Conservation (phyloP, 2,888 invertebrate genomes). For the Lasioglossum figueresi region DNA sequence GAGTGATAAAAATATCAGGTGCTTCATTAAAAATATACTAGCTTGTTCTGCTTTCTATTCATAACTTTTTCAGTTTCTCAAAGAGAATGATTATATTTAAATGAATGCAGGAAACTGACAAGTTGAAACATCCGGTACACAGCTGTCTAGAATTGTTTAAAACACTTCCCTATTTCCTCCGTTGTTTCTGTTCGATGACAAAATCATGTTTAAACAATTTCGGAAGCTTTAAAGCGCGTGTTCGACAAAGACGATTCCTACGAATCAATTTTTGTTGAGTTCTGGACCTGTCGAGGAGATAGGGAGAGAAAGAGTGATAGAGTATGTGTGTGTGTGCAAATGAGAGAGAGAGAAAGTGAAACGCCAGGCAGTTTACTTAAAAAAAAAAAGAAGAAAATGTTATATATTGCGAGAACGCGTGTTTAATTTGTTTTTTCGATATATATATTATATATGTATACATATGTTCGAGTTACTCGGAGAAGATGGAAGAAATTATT, state of each 20-base stretch:
- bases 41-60: background rate
- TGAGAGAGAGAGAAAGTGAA: slow-evolving; percentile 4
- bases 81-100: background rate
- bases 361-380: slow-evolving; percentile 32
- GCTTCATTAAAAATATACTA: background rate
- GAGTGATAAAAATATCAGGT: background rate
- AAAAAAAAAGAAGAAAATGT: slow-evolving; percentile 35
- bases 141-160: background rate
- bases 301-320: background rate
- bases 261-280: slow-evolving; percentile 19
- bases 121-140: background rate
- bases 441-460: slow-evolving; percentile 25
- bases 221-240: slow-evolving; percentile 31
- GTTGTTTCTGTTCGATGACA: background rate
- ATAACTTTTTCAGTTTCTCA: background rate
- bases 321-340: background rate
- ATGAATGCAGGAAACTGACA: background rate
- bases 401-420: slow-evolving; percentile 32
- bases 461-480: slow-evolving; percentile 39
- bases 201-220: background rate
- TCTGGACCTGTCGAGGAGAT: slow-evolving; percentile 11
- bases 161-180: slow-evolving; percentile 18
- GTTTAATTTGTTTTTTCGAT: slow-evolving; percentile 37
- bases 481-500: slow-evolving; percentile 29
- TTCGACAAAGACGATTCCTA: background rate